A percentile compares a stretch with the other conserved stretches of the same genome.
Evolutionary conservation across 1,140 invertebrate species (phyloP).

Genomic region (Bombus waltoni): DNA sequence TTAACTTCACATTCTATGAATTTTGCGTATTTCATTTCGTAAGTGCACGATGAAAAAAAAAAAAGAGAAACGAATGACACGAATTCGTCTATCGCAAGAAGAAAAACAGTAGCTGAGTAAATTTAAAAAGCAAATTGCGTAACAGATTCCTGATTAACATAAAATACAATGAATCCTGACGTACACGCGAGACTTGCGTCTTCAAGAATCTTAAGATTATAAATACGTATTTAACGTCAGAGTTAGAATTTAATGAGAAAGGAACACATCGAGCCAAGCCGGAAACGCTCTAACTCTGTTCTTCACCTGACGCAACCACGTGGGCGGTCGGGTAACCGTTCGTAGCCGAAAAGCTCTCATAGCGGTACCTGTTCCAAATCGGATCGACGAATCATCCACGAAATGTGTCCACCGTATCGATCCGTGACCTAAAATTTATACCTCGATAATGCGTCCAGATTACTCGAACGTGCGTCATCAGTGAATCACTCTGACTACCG

Average conservation of each 20-base stretch:
- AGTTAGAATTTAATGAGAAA: not conserved
- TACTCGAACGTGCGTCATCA: constrained; percentile 17
- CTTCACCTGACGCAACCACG: constrained; percentile 43
- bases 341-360: constrained; percentile 43
- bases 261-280: not conserved
- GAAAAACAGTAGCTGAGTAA: too few relatives aligned
- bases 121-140: too few relatives aligned
- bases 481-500: constrained; percentile 35
- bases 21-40: too few relatives aligned
- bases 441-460: constrained; percentile 1
- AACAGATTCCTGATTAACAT: too few relatives aligned
- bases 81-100: too few relatives aligned
- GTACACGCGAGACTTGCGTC: too few relatives aligned
- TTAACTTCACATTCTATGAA: too few relatives aligned
- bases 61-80: too few relatives aligned
- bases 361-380: constrained; percentile 43
- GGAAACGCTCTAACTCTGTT: constrained; percentile 36
- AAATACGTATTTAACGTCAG: not conserved
- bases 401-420: constrained; percentile 4
- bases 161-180: too few relatives aligned
- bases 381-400: constrained; percentile 16
- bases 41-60: too few relatives aligned
- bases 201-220: not conserved
- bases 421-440: constrained; percentile 17
- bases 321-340: constrained; percentile 57